Conservation (phyloP, 1,140 invertebrate genomes). For the Hermetia illucens region DNA sequence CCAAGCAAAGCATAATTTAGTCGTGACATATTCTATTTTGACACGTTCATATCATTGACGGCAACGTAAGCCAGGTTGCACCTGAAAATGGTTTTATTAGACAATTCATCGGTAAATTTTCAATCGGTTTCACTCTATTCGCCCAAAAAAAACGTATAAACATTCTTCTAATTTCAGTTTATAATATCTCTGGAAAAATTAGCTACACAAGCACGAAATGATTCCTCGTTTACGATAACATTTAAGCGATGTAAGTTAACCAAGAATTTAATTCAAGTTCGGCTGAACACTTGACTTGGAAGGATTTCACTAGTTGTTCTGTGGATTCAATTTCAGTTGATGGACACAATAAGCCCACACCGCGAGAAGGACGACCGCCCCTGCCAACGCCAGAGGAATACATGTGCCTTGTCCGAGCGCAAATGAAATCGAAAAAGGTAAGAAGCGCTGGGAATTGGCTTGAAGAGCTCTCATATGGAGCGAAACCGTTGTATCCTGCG, state of each 20-base stretch:
- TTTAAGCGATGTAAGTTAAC: constrained; percentile 51
- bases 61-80: not conserved
- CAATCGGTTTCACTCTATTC: constrained; percentile 10
- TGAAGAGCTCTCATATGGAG: no score
- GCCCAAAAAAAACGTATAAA: constrained; percentile 8
- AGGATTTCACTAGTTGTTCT: constrained; percentile 4
- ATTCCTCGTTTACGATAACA: constrained; percentile 47
- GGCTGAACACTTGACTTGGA: not conserved
- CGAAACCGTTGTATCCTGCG: no score
- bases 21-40: no score
- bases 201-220: constrained; percentile 42
- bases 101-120: constrained; percentile 42
- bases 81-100: constrained; percentile 28
- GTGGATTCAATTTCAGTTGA: constrained; percentile 42
- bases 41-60: not conserved
- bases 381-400: constrained; percentile 46
- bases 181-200: constrained; percentile 44
- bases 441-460: not conserved
- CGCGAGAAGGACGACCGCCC: constrained; percentile 38
- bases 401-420: constrained; percentile 57
- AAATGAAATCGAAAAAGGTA: constrained; percentile 52
- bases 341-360: constrained; percentile 54
- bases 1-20: not conserved
- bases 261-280: constrained; percentile 1
- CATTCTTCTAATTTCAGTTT: constrained; percentile 37